Conservation (phyloP, 2,797 vertebrate species). For the Phoxinus dragarum region DNA sequence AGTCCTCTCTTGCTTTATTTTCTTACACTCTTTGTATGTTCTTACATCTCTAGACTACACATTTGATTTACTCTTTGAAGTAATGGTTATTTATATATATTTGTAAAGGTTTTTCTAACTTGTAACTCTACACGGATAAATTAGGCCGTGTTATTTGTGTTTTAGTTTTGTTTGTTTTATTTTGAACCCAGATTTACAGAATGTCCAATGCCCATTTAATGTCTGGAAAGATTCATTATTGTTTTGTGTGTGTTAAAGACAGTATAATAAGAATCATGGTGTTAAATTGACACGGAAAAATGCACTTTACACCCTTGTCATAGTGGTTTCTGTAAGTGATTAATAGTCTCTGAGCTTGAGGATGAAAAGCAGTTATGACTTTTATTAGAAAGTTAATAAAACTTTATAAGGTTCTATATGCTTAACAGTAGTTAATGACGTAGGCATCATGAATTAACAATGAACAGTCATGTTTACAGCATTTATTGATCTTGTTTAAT, state of each 20-base stretch:
- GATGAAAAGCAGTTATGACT: background rate
- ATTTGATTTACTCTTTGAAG: background rate
- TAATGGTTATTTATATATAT: constrained; percentile 42
- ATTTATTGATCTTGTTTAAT: background rate
- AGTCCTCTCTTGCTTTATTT: constrained; percentile 7
- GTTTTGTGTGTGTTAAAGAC: background rate
- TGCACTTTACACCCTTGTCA: constrained; percentile 35
- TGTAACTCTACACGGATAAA: background rate
- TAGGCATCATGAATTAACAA: background rate
- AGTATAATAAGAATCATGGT: background rate
- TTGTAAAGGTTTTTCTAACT: constrained; percentile 25
- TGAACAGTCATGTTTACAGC: background rate
- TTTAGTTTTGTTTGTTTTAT: background rate
- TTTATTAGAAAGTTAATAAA: background rate
- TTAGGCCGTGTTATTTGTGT: constrained; percentile 1
- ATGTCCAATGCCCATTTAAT: constrained; percentile 1
- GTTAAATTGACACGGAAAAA: background rate
- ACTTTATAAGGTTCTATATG: background rate
- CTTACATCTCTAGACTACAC: constrained; percentile 18
- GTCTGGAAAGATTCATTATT: background rate
- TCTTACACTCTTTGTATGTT: constrained; percentile 14
- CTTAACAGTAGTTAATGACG: background rate
- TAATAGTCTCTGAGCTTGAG: background rate
- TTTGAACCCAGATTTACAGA: background rate
- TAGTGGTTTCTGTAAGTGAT: constrained; percentile 23